phyloP scores from a whole-genome alignment of 2,888 invertebrate genomes.

The Cephus spinipes region DNA sequence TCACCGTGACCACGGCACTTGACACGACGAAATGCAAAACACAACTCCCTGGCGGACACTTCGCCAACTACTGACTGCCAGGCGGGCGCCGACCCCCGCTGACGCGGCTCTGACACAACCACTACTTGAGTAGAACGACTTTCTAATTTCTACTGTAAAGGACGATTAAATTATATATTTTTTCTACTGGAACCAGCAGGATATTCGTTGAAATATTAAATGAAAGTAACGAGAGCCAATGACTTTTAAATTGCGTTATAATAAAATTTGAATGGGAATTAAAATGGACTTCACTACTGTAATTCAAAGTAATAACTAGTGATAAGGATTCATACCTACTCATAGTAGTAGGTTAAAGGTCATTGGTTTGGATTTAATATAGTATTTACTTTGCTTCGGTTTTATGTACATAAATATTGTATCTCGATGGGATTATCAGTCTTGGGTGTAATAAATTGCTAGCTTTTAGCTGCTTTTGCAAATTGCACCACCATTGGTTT shows the following conservation, averaged over 20 bases:
- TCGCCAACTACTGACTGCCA: constrained; percentile 43
- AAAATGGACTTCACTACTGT: neutral
- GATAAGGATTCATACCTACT: neutral
- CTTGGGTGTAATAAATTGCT: constrained; percentile 13
- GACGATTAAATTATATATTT: neutral
- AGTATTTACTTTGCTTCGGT: constrained; percentile 3
- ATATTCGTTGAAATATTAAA: neutral
- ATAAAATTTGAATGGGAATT: neutral
- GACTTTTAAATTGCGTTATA: neutral
- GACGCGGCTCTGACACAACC: constrained; percentile 56
- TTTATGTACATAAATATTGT: constrained; percentile 16
- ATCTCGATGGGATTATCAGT: constrained; percentile 5
- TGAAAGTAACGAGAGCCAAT: neutral
- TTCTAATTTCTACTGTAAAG: neutral
- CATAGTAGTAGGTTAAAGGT: neutral
- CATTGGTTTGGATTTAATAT: neutral
- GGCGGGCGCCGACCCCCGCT: constrained; percentile 53
- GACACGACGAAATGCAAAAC: constrained; percentile 32
- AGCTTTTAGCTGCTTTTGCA: constrained; percentile 69
- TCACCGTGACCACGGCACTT: constrained; percentile 14
- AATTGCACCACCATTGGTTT: constrained; percentile 94
- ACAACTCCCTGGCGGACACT: constrained; percentile 35
- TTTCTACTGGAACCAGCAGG: neutral
- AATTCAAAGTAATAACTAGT: neutral
- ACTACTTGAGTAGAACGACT: constrained; percentile 36